Conservation (phyloP, 2,888 invertebrate species). For the Ophioninae sp. region DNA sequence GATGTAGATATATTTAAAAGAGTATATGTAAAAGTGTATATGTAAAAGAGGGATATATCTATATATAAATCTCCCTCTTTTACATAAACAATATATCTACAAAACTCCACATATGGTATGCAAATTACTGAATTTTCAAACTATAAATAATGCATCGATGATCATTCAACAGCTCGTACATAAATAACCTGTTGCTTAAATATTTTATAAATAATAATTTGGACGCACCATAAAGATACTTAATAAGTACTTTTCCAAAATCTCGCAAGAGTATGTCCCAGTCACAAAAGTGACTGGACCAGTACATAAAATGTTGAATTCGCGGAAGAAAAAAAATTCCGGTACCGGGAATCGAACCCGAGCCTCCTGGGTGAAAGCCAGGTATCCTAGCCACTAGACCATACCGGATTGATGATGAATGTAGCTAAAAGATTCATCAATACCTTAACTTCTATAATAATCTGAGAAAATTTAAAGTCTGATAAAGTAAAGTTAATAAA, state of each 20-base stretch:
- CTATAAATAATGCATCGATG: background rate
- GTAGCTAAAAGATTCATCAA: background rate
- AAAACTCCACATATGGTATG: no score
- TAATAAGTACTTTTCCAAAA: background rate
- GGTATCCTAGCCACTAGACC: constrained; percentile 85
- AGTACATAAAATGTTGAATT: background rate
- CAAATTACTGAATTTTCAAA: no score
- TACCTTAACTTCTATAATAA: background rate
- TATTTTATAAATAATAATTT: background rate
- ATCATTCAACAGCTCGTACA: background rate
- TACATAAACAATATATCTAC: no score
- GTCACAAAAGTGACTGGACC: no score
- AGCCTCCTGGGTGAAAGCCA: constrained; percentile 85
- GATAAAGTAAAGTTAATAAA: background rate
- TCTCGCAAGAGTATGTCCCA: background rate
- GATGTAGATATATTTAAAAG: no score
- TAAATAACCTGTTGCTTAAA: background rate
- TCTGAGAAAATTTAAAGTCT: background rate
- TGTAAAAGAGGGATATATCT: no score
- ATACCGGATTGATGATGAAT: constrained; percentile 72
- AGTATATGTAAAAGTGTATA: no score
- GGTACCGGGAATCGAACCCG: constrained; percentile 85
- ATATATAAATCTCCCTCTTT: no score
- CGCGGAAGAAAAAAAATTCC: constrained; percentile 78
- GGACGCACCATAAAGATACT: background rate